Conservation (phyloP, 1,140 invertebrate genomes). For the Cherax destructor region DNA sequence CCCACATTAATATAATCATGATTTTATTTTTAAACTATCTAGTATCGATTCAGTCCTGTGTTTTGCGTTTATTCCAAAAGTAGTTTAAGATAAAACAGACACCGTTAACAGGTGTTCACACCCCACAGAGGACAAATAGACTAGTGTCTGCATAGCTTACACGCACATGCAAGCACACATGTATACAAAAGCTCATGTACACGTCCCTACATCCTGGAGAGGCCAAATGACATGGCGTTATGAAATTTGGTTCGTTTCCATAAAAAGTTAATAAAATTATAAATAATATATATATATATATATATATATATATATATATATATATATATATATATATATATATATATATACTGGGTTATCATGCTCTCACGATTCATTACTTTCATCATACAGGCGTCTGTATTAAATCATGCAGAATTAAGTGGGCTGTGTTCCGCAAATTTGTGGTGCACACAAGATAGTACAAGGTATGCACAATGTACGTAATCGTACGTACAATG, state of each 20-base stretch:
- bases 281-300: no score
- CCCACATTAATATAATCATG: no score
- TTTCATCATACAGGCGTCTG: not conserved
- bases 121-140: not conserved
- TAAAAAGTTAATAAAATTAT: not conserved
- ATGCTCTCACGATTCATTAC: not conserved
- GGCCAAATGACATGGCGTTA: no score
- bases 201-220: not conserved
- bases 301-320: not conserved
- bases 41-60: no score
- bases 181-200: constrained; percentile 15
- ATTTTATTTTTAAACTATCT: no score
- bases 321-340: not conserved
- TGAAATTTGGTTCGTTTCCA: no score
- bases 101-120: no score
- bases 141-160: constrained; percentile 2
- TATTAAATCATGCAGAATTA: not conserved
- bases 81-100: no score
- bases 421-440: not conserved
- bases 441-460: no score
- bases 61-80: no score
- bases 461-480: no score
- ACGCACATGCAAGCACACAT: constrained; percentile 15
- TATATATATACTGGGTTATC: not conserved
- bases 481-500: no score